Conservation (phyloP, 2,888 invertebrate genomes). For the Pandemis corylana region DNA sequence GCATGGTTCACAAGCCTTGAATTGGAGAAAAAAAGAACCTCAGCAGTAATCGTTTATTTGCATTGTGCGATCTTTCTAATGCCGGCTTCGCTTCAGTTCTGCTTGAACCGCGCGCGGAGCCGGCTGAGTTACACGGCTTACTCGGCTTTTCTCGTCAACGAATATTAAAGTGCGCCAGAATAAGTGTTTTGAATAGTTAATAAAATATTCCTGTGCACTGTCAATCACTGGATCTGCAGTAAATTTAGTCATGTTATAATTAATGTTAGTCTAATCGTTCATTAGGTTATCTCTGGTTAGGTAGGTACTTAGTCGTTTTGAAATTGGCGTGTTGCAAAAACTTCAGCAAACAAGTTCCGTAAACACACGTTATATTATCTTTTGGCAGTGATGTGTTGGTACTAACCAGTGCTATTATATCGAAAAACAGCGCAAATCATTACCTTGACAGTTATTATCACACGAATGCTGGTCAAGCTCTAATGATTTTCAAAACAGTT, state of each 20-base stretch:
- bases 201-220: neutral
- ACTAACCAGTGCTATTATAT: neutral
- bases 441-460: slow-evolving; percentile 39
- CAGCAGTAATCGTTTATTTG: slow-evolving; percentile 65
- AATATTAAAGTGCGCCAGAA: slow-evolving; percentile 10
- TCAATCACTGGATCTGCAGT: neutral
- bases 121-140: slow-evolving; percentile 53
- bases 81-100: slow-evolving; percentile 61
- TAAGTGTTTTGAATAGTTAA: neutral
- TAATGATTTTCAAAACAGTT: slow-evolving; percentile 46
- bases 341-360: neutral
- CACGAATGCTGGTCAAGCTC: slow-evolving; percentile 35
- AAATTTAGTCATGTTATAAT: neutral
- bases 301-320: neutral
- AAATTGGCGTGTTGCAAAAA: neutral
- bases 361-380: neutral
- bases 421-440: slow-evolving; percentile 4
- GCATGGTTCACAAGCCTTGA: slow-evolving; percentile 44
- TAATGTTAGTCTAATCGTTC: neutral
- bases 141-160: neutral
- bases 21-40: slow-evolving; percentile 46
- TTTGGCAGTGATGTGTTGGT: neutral
- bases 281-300: neutral
- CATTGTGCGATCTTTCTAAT: slow-evolving; percentile 70
- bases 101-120: slow-evolving; percentile 59